Base-by-base conservation (phyloP, 2,797 vertebrate species). In the Halcyon smyrnensis region DNA sequence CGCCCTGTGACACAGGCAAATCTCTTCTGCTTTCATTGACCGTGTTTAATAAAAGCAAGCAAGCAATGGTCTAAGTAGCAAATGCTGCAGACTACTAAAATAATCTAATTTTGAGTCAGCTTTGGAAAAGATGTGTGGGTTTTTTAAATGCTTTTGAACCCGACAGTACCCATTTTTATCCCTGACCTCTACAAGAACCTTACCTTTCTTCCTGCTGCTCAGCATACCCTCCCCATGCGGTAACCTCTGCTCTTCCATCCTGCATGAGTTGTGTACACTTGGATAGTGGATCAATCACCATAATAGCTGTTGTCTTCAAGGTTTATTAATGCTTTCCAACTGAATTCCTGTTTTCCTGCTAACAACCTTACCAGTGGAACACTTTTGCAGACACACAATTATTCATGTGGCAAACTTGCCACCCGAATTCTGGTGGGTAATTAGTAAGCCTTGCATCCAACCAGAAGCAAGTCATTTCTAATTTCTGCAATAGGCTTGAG, bases 261-360 rank as follows among this genome's bases (percentile, higher is more conserved):
- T 83, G 68, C 76, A 74, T 41, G 69, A 90, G 82, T 62, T 80
- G 64, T 91, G 50, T 56, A 89, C 65, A 32, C 48, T 65, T 56
- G 46, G 71, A 59, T 75, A 67, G 83, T 60, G 91, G 93, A 96
- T 96, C 86, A 90, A 86, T 94, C 79, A 84, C 80, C 46, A 13
- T 93, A 94, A 94, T 71, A 95, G 71, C 80, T 87, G 83, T 88
- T 93, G 51, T 92, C 81, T 91, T 91, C 65, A 13, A 95, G 87
- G 51, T 59, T 95, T 95, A 95, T 93, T 96, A 71, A 62, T 87
- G 91, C 71, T 94, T 95, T 94, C 69, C 85, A 88, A 60, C 51
- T 57, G 81, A 93, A 92, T 95, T 83, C 75, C 53, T 78, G 48
- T 95, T 93, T 93, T 74, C 70, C 62, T 76, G 85, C 57, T 95